Base-by-base conservation (phyloP, 2,797 vertebrate species). In the Cryptoblepharus egeriae region DNA sequence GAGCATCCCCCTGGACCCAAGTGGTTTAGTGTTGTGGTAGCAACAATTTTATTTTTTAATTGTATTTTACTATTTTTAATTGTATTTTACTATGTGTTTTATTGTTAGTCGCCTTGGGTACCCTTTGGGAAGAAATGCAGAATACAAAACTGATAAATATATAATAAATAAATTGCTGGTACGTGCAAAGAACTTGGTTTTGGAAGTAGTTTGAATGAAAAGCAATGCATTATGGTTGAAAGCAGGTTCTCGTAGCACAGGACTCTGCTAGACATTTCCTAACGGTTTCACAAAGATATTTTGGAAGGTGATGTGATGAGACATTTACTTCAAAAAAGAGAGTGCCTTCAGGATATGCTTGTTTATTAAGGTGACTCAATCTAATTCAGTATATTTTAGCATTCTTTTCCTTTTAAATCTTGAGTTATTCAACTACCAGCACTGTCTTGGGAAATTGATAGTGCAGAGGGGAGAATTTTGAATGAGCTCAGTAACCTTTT, bases 361-460 rank as follows among this genome's bases (percentile, higher is more conserved):
- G 58, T 83, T 83, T 78, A 55, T 72, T 64, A 65, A 77, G 52
- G 32, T 28, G 22, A 61, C 12, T 76, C 58, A 77, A 65, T 82
- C 52, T 60, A 84, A 84, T 74, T 77, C 77, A 83, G 30, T 79
- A 22, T 58, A 67, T 35, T 74, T 67, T 57, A 79, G 42, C 37
- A 26, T 69, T 68, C 39, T 69, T 81, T 93, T 90, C 3, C 57
- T 58, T 24, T 58, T 24, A 22, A 58, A 58, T 58, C 57, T 15
- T 90, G 90, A 89, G 91, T 93, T 93, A 94, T 94, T 93, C 82
- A 91, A 84, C 88, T 92, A 93, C 92, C 75, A 94, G 83, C 80
- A 85, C 87, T 89, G 85, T 91, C 89, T 92, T 92, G 79, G 83
- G 88, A 89, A 90, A 91, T 86, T 87, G 79, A n/a, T 87, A 81